Evolutionary conservation across 64 coral and sea anemone species (phyloP), one percentile per base, ranked within the genome.

Genomic region (Montipora capricornis): DNA sequence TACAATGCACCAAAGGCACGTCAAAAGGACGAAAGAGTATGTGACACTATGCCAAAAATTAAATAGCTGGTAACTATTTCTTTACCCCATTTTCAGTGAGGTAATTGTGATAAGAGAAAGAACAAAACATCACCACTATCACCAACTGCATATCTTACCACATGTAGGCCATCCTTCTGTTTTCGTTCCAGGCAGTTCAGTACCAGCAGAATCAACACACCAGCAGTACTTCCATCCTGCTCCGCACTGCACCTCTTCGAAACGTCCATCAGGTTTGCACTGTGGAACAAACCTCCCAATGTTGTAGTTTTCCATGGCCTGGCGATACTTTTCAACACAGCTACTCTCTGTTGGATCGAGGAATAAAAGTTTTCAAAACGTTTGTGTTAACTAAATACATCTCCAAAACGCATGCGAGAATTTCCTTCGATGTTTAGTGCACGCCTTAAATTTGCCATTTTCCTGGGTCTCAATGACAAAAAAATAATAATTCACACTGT

Each of bases 191-290:
- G 92, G 29, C 26, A 93, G 13, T 59, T 93, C 92, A 57, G 52
- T 79, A 62, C 92, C 92, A 73, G 58, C 80, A 51, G 78, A 66
- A 45, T 93, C 83, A 10, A 93, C 92, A 80, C 92, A 93, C 92
- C 92, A 93, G 76, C 92, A 93, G 7, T 79, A 67, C 45, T 80
- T 57, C 92, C 92, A 88, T 20, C 64, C 75, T 71, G 83, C 47
- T 45, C 83, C 75, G 79, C 92, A 93, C 15, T 93, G 92, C 55
- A 93, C 92, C 76, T 93, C 92, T 70, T 93, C 92, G 53, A 70
- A 93, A 0, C 92, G 92, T 16, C 92, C 92, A 60, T 93, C 92
- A 9, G 92, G 83, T 81, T 93, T 93, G 51, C 92, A 93, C 29
- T 80, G 92, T 29, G 92, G 92, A 26, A 93, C 62, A 73, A 93